Percentiles rank a stretch among this genome's conserved stretches.
Conservation (phyloP, 2,888 invertebrate species). For the Oscheius sp. region DNA sequence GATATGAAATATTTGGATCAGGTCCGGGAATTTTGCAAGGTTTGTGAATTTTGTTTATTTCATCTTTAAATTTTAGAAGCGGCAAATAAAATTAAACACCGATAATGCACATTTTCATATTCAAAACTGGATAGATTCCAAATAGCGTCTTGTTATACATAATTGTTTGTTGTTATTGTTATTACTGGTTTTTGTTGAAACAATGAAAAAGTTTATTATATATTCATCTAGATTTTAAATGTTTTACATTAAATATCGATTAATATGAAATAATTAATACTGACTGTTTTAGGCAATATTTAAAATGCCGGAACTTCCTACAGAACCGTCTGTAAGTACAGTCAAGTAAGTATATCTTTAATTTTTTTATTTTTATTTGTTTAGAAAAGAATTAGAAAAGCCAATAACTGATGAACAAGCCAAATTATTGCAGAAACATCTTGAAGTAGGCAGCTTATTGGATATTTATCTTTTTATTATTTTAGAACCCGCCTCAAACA, state of each 20-base stretch:
- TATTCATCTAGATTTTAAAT: constrained; percentile 5
- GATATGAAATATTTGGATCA: constrained; percentile 53
- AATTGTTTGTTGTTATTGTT: constrained; percentile 3
- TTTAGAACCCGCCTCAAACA: constrained; percentile 39
- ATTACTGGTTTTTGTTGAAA: constrained; percentile 5
- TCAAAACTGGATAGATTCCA: constrained; percentile 24
- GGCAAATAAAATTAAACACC: neutral
- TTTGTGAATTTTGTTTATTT: neutral
- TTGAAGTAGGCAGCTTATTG: constrained; percentile 24
- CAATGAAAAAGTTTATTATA: constrained; percentile 4
- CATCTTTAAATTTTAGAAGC: constrained; percentile 26
- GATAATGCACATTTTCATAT: constrained; percentile 25
- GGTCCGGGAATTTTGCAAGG: constrained; percentile 45
- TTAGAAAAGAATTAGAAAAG: constrained; percentile 44
- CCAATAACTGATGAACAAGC: constrained; percentile 45
- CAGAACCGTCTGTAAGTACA: constrained; percentile 8
- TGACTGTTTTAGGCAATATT: neutral
- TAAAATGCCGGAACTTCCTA: constrained; percentile 10
- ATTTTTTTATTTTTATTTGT: constrained; percentile 7
- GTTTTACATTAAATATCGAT: neutral
- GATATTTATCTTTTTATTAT: neutral
- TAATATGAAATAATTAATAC: neutral
- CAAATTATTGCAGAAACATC: constrained; percentile 39
- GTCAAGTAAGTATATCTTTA: neutral
- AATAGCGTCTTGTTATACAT: neutral